Base-by-base conservation (phyloP, 2,797 vertebrate species). In the Benthosema pterotum region DNA sequence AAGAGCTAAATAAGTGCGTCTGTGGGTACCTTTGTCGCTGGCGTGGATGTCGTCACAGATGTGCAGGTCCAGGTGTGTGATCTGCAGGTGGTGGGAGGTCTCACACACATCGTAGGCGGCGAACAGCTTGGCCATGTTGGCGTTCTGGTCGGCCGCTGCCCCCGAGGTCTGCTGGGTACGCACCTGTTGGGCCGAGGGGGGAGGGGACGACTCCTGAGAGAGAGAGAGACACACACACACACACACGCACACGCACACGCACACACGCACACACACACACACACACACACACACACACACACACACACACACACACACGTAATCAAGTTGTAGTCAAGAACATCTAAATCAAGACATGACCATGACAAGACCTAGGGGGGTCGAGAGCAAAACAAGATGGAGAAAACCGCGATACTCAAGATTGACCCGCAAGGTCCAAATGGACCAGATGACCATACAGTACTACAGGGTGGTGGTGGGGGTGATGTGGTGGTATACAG, bases 21-120 rank as follows among this genome's bases (percentile, higher is more conserved):
- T n/a, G n/a, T n/a, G 5, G 16, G 18, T 62, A 98, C 98, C 96
- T 95, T 94, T 95, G 85, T 98, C 96, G 87, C 94, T 94, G 57
- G 92, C 86, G 60, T 97, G 95, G 86, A 96, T 96, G 88, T 99
- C 97, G 60, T 99, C 98, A 57, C 98, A 99, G 85, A 99, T 97
- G 88, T 99, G 98, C 75, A 99, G 87, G 87, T 99, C 98, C 38
- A 99, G 92, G 83, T 99, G 97, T 59, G 94, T 98, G 90, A 99
- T 96, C 78, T 98, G 94, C 67, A 99, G 94, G 83, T 99, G 98
- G 89, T 99, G 95, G 11, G 97, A 99, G 0, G 98, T 98, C 88
- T 99, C 98, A 5, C 95, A 96, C 25, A 99, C 97, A 69, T 99
- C 95, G 64, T 93, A 95, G 67, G 93, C 91, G 72, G 61, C 94